A percentile compares a stretch with the other conserved stretches of the same genome.
These are phyloP conservation scores for Hippocampus guttulatus DNA, from an alignment of 2,113 vertebrate genomes.

Conservation along the genomic window DNA sequence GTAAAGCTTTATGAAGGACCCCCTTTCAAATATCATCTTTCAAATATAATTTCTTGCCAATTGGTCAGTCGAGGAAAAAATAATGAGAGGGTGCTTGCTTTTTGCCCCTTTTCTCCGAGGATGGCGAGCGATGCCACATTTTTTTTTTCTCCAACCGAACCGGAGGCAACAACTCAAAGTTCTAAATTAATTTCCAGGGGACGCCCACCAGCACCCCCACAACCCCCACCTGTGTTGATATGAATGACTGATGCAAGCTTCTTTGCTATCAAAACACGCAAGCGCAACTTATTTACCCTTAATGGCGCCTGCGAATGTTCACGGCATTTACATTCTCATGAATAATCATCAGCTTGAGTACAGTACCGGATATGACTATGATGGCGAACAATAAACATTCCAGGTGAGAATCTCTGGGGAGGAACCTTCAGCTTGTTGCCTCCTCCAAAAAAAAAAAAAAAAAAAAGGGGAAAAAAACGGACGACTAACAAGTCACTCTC, in stretches of 20 bases:
- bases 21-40: constrained; percentile 42
- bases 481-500: constrained; percentile 15
- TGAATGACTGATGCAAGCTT: constrained; percentile 44
- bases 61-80: constrained; percentile 32
- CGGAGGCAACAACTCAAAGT: constrained; percentile 44
- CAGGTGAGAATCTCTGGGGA: constrained; percentile 19
- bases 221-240: constrained; percentile 26
- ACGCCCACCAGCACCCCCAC: constrained; percentile 10
- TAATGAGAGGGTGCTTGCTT: constrained; percentile 5
- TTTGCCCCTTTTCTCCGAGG: constrained; percentile 18
- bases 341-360: constrained; percentile 42
- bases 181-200: constrained; percentile 69
- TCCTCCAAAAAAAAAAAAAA: constrained; percentile 12
- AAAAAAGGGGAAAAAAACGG: constrained; percentile 26
- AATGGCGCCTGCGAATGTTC: constrained; percentile 25
- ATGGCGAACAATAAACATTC: constrained; percentile 29
- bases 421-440: constrained; percentile 15
- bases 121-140: constrained; percentile 46
- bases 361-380: constrained; percentile 8
- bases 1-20: constrained; percentile 40
- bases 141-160: constrained; percentile 50
- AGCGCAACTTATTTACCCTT: constrained; percentile 40
- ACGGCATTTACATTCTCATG: constrained; percentile 47
- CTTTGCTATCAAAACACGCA: constrained; percentile 28
- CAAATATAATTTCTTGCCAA: constrained; percentile 50